Evolutionary conservation across 2,888 invertebrate genomes (phyloP).

Genomic region (Myopa testacea): DNA sequence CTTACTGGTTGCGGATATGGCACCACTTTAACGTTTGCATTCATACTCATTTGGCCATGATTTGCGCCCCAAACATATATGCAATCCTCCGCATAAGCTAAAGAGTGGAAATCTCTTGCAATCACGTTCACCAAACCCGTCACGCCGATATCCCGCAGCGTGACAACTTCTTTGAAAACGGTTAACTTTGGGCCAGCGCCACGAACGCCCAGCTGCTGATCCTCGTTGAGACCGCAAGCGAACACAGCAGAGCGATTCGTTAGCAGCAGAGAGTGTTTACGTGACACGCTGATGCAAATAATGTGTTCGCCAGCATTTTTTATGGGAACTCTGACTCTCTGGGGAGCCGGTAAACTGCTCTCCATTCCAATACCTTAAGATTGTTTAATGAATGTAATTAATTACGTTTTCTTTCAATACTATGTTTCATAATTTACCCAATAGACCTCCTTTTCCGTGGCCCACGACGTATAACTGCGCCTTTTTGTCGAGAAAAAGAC

Average conservation of each 20-base stretch:
- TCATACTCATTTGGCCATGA: conserved; percentile 80
- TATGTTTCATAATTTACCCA: conserved; percentile 70
- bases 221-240: conserved; percentile 75
- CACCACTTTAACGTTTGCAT: conserved; percentile 50
- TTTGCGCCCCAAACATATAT: conserved; percentile 86
- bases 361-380: conserved; percentile 73
- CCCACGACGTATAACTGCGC: conserved; percentile 79
- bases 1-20: conserved; percentile 58
- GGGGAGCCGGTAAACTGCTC: conserved; percentile 66
- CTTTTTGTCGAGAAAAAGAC: conserved; percentile 62
- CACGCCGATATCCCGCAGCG: conserved; percentile 65
- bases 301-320: conserved; percentile 60
- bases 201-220: conserved; percentile 74
- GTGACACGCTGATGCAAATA: conserved; percentile 62
- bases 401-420: conserved; percentile 65
- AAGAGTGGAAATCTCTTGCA: conserved; percentile 79
- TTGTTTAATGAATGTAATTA: conserved; percentile 76
- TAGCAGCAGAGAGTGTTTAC: conserved; percentile 65
- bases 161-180: conserved; percentile 62
- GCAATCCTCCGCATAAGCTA: conserved; percentile 73
- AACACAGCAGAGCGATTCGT: conserved; percentile 66
- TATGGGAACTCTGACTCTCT: conserved; percentile 59
- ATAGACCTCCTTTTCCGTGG: conserved; percentile 81
- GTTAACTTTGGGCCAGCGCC: conserved; percentile 69
- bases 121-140: conserved; percentile 71